Evolutionary conservation across 2,797 vertebrate species (phyloP), one percentile per base, ranked within the genome.

Genomic region (Eidolon dupreanum): DNA sequence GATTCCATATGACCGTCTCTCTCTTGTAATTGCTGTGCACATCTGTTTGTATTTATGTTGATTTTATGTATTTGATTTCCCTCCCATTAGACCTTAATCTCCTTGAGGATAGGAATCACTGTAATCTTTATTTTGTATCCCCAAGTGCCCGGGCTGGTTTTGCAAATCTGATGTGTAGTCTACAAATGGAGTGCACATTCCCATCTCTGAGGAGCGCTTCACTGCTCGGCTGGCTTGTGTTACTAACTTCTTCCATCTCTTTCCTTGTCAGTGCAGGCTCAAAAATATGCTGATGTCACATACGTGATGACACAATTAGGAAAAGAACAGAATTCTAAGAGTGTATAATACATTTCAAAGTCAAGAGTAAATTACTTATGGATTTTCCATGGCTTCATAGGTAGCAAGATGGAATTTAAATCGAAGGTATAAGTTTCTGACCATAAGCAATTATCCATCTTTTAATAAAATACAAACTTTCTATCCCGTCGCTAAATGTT

Each of bases 21-120:
- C 51, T 78, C 81, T 79, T n/a, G 49, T 66, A 90, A 92, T 86
- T 86, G 81, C 70, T 20, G 28, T 88, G 86, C 46, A 95, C 90
- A 97, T 95, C 82, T 98, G 96, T 36, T 57, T 94, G 97, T 71
- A 46, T 90, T 97, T 95, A 93, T 63, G 33, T 49, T 97, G 83
- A 94, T 96, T 97, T 95, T 84, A 68, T 49, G 46, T 90, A 88
- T 94, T 96, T 96, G 73, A 68, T 93, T 95, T 95, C 78, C 63
- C 41, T 95, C 63, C 74, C n/a, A 59, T 93, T 89, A 96, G 88
- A 73, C 59, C 61, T 78, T 89, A 94, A 94, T 95, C 70, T 95
- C 70, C 71, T 71, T 49, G 46, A 93, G 90, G 65, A 94, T 20
- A 73, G 70, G 65, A 88, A 90, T 94, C 89, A 91, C 22, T 8